Evolutionary conservation across 2,888 invertebrate genomes (phyloP).

Genomic region (Temnothorax unifasciatus): DNA sequence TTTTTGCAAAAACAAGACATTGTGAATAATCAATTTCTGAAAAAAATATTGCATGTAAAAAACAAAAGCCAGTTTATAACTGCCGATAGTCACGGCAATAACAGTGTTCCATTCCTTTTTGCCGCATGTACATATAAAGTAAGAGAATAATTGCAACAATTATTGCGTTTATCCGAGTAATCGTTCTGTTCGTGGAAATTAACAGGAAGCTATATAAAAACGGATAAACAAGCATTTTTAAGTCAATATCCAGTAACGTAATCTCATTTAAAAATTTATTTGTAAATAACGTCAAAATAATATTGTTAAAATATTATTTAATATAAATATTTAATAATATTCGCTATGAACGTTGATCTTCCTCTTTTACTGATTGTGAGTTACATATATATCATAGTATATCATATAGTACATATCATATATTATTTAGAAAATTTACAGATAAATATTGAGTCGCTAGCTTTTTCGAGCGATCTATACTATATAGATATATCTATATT

Average conservation of each 20-base stretch:
- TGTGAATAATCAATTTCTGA: not conserved
- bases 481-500: not conserved
- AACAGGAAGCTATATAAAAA: conserved; percentile 20
- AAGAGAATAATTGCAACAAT: conserved; percentile 33
- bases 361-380: not conserved
- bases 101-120: conserved; percentile 14
- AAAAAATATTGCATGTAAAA: conserved; percentile 14
- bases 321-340: not conserved
- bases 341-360: not conserved
- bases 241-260: not conserved
- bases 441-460: not conserved
- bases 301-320: not conserved
- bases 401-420: not conserved
- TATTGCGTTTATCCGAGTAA: conserved; percentile 27
- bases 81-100: conserved; percentile 6
- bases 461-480: not conserved
- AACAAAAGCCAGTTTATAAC: conserved; percentile 14
- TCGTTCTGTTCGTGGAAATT: conserved; percentile 14
- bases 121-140: not conserved
- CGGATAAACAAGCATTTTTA: not conserved
- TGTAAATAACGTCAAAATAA: not conserved
- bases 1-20: not conserved
- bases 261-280: not conserved
- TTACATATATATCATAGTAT: not conserved
- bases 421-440: not conserved